Conservation (phyloP, 2,113 vertebrate species). For the Addax nasomaculatus region DNA sequence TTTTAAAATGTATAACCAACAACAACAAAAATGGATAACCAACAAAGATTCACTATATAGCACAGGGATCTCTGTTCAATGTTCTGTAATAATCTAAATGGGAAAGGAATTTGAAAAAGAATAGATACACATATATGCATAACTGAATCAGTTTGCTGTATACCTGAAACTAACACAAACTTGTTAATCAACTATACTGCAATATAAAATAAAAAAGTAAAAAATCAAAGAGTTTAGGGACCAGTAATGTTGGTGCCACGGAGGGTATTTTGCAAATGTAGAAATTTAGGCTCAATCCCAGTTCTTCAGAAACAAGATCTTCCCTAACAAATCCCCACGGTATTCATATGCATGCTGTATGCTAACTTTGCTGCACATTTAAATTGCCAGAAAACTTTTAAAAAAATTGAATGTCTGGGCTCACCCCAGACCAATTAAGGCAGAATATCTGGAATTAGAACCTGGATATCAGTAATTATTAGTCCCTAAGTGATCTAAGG, state of each 20-base stretch:
- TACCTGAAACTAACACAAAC: background rate
- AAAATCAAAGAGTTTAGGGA: background rate
- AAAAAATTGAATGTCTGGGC: background rate
- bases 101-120: background rate
- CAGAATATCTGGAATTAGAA: background rate
- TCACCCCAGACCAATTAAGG: too few relatives aligned
- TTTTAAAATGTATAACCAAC: background rate
- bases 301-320: fast-evolving
- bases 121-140: background rate
- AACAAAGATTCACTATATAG: background rate
- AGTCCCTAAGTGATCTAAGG: background rate
- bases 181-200: background rate
- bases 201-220: background rate
- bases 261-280: fast-evolving
- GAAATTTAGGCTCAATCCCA: background rate
- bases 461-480: background rate
- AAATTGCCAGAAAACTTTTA: background rate
- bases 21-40: background rate
- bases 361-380: background rate
- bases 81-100: background rate
- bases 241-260: fast-evolving
- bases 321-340: background rate
- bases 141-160: background rate
- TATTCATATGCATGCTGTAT: fast-evolving
- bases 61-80: background rate